Conservation (phyloP, 2,888 invertebrate genomes). For the Drosophila nr. medialis region DNA sequence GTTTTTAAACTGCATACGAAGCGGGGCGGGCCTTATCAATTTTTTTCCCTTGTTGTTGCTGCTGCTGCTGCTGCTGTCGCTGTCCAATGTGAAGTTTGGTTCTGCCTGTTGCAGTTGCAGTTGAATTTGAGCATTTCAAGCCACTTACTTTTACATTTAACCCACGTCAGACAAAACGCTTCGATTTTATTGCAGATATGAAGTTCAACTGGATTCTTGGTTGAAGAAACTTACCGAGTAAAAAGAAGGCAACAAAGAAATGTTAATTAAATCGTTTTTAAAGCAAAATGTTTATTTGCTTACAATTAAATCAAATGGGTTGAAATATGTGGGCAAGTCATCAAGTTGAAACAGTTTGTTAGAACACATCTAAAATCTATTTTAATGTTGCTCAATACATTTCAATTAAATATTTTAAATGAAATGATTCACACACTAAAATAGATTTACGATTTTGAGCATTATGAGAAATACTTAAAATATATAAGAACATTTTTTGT, state of each 20-base stretch:
- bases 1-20: conserved; percentile 77
- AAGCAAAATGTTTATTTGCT: conserved; percentile 17
- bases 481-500: neutral
- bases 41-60: conserved; percentile 34
- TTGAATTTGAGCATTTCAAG: conserved; percentile 62
- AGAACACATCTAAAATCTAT: neutral
- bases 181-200: conserved; percentile 71
- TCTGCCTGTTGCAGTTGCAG: conserved; percentile 43
- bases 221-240: conserved; percentile 62
- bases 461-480: neutral
- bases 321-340: conserved; percentile 2
- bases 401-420: neutral
- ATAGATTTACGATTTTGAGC: neutral
- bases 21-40: conserved; percentile 78
- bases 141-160: conserved; percentile 75
- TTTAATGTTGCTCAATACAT: neutral
- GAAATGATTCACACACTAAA: neutral
- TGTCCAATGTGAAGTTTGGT: conserved; percentile 28
- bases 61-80: conserved; percentile 27
- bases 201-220: conserved; percentile 34
- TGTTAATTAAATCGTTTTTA: conserved; percentile 73
- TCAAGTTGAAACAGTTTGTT: conserved; percentile 2
- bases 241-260: conserved; percentile 38
- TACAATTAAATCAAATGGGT: conserved; percentile 22
- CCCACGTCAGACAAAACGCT: conserved; percentile 78